phyloP scores from a whole-genome alignment of 64 coral and sea anemone species.

The Montipora foliosa region DNA sequence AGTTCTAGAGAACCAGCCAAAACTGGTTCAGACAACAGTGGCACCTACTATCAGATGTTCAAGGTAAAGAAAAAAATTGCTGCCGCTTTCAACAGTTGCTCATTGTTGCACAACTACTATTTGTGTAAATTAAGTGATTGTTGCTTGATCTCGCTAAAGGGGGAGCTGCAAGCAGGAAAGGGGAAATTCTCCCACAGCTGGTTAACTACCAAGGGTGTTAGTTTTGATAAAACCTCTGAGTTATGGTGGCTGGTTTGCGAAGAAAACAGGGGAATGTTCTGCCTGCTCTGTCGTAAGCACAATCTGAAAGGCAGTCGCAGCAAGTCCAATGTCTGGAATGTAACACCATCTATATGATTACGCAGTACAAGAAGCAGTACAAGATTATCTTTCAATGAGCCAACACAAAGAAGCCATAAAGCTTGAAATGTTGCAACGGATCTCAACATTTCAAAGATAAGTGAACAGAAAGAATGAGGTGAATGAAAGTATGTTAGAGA shows the following conservation, averaged over 20 bases:
- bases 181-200: conserved; percentile 61
- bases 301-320: conserved; percentile 46
- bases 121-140: conserved; percentile 70
- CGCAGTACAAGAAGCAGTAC: no score
- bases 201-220: conserved; percentile 41
- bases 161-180: conserved; percentile 35
- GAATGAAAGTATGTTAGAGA: no score
- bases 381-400: no score
- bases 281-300: conserved; percentile 44
- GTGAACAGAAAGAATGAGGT: no score
- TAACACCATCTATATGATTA: not conserved
- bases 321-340: conserved; percentile 50
- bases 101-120: conserved; percentile 27
- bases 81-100: conserved; percentile 39
- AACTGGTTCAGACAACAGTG: conserved; percentile 18
- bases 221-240: conserved; percentile 51
- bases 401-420: no score
- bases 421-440: no score
- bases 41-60: conserved; percentile 67
- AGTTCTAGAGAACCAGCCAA: no score
- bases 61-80: conserved; percentile 72
- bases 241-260: conserved; percentile 14
- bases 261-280: conserved; percentile 3
- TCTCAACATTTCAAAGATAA: no score
- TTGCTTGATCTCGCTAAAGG: conserved; percentile 56